These are phyloP conservation scores for Meiosimyza decipiens DNA, from an alignment of 2,888 invertebrate species.

Conservation along the genomic window DNA sequence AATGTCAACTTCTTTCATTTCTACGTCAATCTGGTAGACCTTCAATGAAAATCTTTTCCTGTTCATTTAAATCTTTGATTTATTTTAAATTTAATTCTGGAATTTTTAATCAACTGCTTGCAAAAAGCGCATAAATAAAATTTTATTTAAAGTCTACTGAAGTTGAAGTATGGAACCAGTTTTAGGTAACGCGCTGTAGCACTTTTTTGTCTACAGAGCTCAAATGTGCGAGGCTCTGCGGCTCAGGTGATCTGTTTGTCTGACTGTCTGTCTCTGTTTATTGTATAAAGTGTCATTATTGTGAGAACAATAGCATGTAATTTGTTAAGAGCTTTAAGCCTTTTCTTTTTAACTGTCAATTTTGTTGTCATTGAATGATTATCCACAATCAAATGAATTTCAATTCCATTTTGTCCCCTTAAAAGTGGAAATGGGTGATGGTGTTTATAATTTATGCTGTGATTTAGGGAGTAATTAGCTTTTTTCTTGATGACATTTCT, in stretches of 20 bases:
- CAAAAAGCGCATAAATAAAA: neutral
- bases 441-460: constrained; percentile 4
- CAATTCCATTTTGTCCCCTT: constrained; percentile 3
- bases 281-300: neutral
- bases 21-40: constrained; percentile 33
- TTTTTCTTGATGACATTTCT: too few species aligned
- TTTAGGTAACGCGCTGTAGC: neutral
- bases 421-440: constrained; percentile 1
- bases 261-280: neutral
- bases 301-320: neutral
- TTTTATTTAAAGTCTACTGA: neutral
- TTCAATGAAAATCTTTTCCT: constrained; percentile 29
- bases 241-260: neutral
- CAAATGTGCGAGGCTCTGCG: neutral
- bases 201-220: too few species aligned
- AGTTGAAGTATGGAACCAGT: constrained; percentile 6
- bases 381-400: too few species aligned
- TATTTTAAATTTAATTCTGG: neutral
- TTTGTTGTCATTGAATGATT: too few species aligned
- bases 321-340: too few species aligned
- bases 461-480: constrained; percentile 6
- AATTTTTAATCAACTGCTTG: neutral
- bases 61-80: constrained; percentile 11
- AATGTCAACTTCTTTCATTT: constrained; percentile 22
- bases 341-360: too few species aligned